Evolutionary conservation across 2,113 vertebrate genomes (phyloP).

Genomic region (Dipodomys spectabilis): DNA sequence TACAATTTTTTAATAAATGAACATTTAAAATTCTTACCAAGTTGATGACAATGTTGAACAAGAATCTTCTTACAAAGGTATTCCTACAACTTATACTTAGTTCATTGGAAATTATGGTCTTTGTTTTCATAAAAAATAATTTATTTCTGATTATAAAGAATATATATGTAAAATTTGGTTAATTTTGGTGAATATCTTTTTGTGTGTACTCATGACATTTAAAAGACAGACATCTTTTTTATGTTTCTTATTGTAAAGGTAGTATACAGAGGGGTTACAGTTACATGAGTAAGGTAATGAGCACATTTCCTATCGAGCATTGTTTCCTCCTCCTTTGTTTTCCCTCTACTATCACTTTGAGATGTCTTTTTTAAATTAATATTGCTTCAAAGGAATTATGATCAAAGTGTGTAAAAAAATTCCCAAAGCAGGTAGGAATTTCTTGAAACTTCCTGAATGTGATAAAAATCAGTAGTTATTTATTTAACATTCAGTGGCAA

Average conservation of each 20-base stretch:
- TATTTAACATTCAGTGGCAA: slow-evolving; percentile 85
- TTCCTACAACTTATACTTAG: neutral
- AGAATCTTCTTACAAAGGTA: neutral
- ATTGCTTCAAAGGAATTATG: slow-evolving; percentile 92
- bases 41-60: neutral
- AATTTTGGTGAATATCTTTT: neutral
- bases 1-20: neutral
- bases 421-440: slow-evolving; percentile 84
- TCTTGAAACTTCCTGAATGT: slow-evolving; percentile 83
- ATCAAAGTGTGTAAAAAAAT: slow-evolving; percentile 92
- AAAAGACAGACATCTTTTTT: slow-evolving; percentile 76
- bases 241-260: slow-evolving; percentile 8
- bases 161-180: neutral
- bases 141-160: neutral
- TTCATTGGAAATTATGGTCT: neutral
- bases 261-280: no score
- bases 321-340: no score
- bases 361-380: slow-evolving; percentile 87
- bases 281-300: no score
- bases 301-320: no score
- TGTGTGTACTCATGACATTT: slow-evolving; percentile 30
- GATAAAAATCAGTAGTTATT: slow-evolving; percentile 89
- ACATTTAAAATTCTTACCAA: neutral
- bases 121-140: neutral
- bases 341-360: no score